These are phyloP conservation scores for Drosophila greeni DNA, from an alignment of 2,888 invertebrate genomes.

Conservation along the genomic window DNA sequence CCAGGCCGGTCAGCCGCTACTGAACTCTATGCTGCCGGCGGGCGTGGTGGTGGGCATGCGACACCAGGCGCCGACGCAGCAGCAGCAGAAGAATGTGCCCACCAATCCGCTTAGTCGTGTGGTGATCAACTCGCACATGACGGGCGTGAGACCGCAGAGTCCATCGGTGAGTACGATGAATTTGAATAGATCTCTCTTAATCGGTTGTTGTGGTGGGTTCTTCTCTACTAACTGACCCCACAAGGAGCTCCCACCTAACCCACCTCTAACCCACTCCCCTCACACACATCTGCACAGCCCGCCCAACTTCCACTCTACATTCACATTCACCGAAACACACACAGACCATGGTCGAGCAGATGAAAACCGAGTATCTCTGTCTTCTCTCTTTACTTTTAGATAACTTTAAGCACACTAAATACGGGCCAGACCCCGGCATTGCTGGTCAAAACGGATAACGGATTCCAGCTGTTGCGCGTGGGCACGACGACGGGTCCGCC, in stretches of 20 bases:
- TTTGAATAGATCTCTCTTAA: neutral
- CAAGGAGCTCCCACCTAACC: conserved; percentile 32
- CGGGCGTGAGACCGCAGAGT: conserved; percentile 88
- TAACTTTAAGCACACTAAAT: conserved; percentile 92
- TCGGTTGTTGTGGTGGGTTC: conserved; percentile 60
- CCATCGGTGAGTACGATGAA: conserved; percentile 81
- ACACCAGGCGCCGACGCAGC: conserved; percentile 84
- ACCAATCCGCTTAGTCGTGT: conserved; percentile 89
- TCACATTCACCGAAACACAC: conserved; percentile 19
- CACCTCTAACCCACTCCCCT: conserved; percentile 29
- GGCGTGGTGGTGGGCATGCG: conserved; percentile 93
- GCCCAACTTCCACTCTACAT: conserved; percentile 9
- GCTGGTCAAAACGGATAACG: conserved; percentile 97
- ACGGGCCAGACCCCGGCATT: conserved; percentile 92
- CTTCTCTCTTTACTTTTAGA: conserved; percentile 81
- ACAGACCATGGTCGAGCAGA: conserved; percentile 35
- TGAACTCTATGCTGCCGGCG: conserved; percentile 84
- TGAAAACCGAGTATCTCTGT: conserved; percentile 51
- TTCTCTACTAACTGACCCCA: conserved; percentile 59
- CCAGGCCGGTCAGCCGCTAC: conserved; percentile 81
- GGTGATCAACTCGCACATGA: conserved; percentile 89
- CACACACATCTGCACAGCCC: conserved; percentile 20
- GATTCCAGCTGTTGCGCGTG: conserved; percentile 94
- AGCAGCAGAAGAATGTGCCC: conserved; percentile 86
- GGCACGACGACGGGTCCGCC: conserved; percentile 84